Percentiles rank a stretch among this genome's conserved stretches.
Conservation (phyloP, 2,113 vertebrate genomes). For the Tragelaphus scriptus region DNA sequence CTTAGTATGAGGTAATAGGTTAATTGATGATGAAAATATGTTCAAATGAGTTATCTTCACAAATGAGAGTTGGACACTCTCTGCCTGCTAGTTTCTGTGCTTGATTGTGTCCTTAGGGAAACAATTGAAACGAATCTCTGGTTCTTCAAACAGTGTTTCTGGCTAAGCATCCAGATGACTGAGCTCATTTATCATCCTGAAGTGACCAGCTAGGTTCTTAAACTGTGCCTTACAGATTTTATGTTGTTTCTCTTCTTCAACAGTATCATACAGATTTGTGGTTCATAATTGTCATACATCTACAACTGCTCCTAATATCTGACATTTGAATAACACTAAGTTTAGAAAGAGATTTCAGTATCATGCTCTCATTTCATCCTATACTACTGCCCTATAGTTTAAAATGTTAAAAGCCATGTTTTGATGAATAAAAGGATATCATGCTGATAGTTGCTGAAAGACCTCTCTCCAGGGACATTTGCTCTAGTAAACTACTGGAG, state of each 20-base stretch:
- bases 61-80: background rate
- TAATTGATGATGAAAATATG: background rate
- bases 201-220: background rate
- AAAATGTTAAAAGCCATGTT: background rate
- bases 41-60: background rate
- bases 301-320: background rate
- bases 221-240: background rate
- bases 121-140: background rate
- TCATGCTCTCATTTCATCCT: background rate
- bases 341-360: slow-evolving; percentile 1
- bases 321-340: background rate
- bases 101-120: background rate
- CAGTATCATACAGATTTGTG: background rate
- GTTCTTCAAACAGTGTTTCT: background rate
- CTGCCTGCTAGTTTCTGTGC: background rate
- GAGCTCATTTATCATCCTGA: background rate
- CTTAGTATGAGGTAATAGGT: slow-evolving; percentile 2
- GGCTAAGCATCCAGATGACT: background rate
- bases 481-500: background rate
- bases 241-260: background rate
- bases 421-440: background rate
- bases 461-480: background rate
- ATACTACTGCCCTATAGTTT: background rate
- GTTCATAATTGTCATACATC: background rate
- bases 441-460: background rate